These are phyloP conservation scores for Poeciliopsis infans DNA, from an alignment of 2,797 vertebrate species.

Conservation along the genomic window DNA sequence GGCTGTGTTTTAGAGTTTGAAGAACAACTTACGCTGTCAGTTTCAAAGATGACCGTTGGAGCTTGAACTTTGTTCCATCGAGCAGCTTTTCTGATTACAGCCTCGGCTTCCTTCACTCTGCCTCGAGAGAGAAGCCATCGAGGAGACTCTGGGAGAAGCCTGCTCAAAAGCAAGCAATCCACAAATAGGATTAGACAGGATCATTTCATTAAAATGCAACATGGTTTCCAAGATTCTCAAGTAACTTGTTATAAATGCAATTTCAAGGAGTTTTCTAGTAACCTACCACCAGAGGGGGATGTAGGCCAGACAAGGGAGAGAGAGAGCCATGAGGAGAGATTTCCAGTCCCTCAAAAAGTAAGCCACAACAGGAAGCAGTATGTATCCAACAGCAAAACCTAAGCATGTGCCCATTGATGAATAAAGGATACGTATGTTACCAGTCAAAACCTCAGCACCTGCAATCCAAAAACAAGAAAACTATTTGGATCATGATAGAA, in stretches of 20 bases:
- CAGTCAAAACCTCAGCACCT: slow-evolving; percentile 88
- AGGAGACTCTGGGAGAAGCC: slow-evolving; percentile 80
- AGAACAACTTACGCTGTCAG: slow-evolving; percentile 24
- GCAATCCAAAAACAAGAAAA: slow-evolving; percentile 15
- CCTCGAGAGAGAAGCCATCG: slow-evolving; percentile 76
- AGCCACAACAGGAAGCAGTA: slow-evolving; percentile 86
- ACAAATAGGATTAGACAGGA: background rate
- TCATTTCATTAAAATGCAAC: background rate
- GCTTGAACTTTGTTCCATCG: slow-evolving; percentile 68
- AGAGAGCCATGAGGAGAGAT: slow-evolving; percentile 80
- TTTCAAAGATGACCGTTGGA: slow-evolving; percentile 64
- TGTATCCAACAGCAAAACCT: slow-evolving; percentile 85
- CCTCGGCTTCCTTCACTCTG: slow-evolving; percentile 68
- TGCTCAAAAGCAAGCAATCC: slow-evolving; percentile 34
- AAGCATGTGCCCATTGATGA: slow-evolving; percentile 84
- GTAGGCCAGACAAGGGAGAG: slow-evolving; percentile 80
- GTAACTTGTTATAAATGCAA: background rate
- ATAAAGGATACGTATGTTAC: slow-evolving; percentile 83
- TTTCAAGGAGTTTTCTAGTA: background rate
- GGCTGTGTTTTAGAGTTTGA: background rate
- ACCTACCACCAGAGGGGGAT: slow-evolving; percentile 86
- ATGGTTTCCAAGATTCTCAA: background rate
- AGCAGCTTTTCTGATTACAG: slow-evolving; percentile 70
- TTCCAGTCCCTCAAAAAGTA: slow-evolving; percentile 88
- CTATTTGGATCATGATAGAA: background rate